Base-by-base conservation (phyloP, 2,113 vertebrate genomes). In the Tylochromis polylepis region DNA sequence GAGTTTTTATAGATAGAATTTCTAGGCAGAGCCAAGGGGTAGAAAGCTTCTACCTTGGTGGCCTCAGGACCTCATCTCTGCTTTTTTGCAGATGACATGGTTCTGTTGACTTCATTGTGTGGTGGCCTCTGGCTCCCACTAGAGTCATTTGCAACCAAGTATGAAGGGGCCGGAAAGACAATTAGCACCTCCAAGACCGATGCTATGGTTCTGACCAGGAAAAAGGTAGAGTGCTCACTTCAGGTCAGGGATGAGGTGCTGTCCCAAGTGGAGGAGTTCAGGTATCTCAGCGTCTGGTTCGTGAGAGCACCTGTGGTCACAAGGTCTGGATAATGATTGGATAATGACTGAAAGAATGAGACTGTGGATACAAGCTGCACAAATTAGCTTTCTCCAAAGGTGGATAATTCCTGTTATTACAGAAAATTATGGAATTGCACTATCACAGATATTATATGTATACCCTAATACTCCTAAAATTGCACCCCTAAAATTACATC, bases 101-200 rank as follows among this genome's bases (percentile, higher is more conserved):
- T 62, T 62, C 9, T 34, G 16, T 4, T 34, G 16, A 34, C 34
- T 34, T 62, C 29, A 60, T 31, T 31, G 1, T 20, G 58, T 60
- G 29, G 6, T 34, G 16, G 58, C 58, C 15, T 60, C 27, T 5
- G 2, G 58, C 58, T 31, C 27, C 10, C 1, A 31, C 15, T 31
- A 15, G 58, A 60, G 27, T 18, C 10, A 31, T 60, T 60, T 31
- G 58, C 8, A 60, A 31, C 15, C 27, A 31, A 31, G 58, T 60
- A 0, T 60, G 1, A 60, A 60, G 58, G 15, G 58, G 27, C 27
- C 1, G 0, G 58, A 60, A 60, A 31, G 27, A 60, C 27, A 60
- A 60, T 59, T 31, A 18, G 27, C 58, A 59, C 58, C 27, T 18
- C 27, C 27, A 59, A 59, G 27, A 18, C 58, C 27, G 10, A 59